These are phyloP conservation scores for Dromas ardeola DNA, from an alignment of 2,113 vertebrate species.

Conservation along the genomic window DNA sequence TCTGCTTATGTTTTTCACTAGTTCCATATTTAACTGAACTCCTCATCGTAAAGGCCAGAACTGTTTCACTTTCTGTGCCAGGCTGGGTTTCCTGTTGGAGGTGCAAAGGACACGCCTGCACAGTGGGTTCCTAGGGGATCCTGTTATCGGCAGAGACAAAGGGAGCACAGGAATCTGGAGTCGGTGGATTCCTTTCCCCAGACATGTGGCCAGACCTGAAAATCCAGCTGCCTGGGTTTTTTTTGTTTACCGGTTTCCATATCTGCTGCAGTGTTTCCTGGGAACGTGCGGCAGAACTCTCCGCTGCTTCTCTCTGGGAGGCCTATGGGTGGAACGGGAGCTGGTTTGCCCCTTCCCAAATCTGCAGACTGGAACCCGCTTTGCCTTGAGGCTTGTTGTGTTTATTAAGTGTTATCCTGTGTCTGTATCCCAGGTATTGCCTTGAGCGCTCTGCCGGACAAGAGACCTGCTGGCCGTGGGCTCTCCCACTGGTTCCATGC, in stretches of 20 bases:
- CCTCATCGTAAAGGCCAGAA: neutral
- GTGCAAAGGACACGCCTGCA: neutral
- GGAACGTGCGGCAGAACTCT: neutral
- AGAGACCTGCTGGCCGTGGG: neutral
- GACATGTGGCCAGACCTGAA: constrained; percentile 37
- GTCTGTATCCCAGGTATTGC: neutral
- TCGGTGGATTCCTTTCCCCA: constrained; percentile 23
- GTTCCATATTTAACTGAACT: neutral
- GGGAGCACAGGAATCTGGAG: neutral
- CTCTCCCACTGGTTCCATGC: neutral
- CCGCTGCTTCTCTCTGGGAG: neutral
- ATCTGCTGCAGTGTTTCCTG: neutral
- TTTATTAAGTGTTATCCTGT: neutral
- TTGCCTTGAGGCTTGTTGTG: neutral
- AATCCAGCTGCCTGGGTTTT: constrained; percentile 13
- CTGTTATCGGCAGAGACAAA: neutral
- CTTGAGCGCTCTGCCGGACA: neutral
- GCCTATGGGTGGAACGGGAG: neutral
- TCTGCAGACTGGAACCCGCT: neutral
- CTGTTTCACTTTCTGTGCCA: constrained; percentile 31
- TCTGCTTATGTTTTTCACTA: constrained; percentile 25
- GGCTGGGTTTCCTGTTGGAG: neutral
- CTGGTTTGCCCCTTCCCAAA: neutral
- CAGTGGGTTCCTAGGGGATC: neutral
- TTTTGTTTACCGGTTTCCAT: constrained; percentile 31